phyloP scores from a whole-genome alignment of 2,888 invertebrate genomes.

The Ophion ellenae region DNA sequence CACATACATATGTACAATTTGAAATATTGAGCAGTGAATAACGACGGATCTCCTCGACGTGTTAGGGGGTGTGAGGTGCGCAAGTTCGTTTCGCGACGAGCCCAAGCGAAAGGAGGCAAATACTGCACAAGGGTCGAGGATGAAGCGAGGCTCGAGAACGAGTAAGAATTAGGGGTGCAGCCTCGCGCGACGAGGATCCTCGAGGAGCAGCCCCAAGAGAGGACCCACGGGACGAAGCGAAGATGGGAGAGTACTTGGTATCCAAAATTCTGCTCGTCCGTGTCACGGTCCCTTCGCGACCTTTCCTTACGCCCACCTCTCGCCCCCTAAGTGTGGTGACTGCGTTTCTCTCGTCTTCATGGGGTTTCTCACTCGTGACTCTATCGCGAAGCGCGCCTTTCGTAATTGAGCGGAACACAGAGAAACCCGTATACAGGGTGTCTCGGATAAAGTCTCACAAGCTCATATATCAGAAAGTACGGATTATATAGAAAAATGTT shows the following conservation, averaged over 20 bases:
- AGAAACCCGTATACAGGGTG: neutral
- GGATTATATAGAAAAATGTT: neutral
- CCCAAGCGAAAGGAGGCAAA: slow-evolving; percentile 34
- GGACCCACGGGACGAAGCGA: slow-evolving; percentile 44
- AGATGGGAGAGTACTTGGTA: slow-evolving; percentile 45
- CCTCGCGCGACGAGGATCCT: slow-evolving; percentile 56
- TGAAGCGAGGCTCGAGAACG: slow-evolving; percentile 29
- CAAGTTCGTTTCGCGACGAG: slow-evolving; percentile 42
- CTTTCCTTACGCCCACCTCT: slow-evolving; percentile 21
- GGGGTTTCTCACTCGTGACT: neutral
- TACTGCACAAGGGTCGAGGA: slow-evolving; percentile 1
- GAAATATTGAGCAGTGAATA: slow-evolving; percentile 32
- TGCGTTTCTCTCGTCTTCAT: neutral
- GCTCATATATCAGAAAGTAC: neutral
- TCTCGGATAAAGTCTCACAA: neutral
- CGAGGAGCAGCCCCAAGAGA: slow-evolving; percentile 30
- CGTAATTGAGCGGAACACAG: slow-evolving; percentile 55
- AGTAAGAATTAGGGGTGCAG: slow-evolving; percentile 47
- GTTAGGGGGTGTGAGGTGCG: neutral
- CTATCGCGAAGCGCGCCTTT: slow-evolving; percentile 12
- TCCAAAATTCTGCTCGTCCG: slow-evolving; percentile 46
- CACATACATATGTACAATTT: neutral
- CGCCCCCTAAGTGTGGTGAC: neutral
- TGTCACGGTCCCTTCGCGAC: slow-evolving; percentile 39
- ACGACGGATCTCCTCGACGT: slow-evolving; percentile 29